A percentile compares a stretch with the other conserved stretches of the same genome.
Evolutionary conservation across 1,140 invertebrate genomes (phyloP).

Genomic region (Antheraea mylitta): DNA sequence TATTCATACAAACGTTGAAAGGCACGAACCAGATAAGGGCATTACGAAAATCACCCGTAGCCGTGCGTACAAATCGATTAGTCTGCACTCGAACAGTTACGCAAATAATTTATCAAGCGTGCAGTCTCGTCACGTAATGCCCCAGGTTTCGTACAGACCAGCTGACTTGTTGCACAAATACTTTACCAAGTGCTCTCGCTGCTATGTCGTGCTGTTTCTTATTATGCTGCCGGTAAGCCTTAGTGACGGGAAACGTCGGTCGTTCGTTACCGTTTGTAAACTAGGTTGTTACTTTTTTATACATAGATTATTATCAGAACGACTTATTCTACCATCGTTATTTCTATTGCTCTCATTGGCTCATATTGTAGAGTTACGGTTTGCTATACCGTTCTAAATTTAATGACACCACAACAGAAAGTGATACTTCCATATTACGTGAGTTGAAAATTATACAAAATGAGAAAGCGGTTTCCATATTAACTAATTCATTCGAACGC

Average conservation of each 20-base stretch:
- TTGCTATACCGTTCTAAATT: neutral
- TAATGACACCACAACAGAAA: slow-evolving; percentile 4
- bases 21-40: slow-evolving; percentile 55
- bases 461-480: slow-evolving; percentile 11
- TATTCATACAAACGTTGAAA: slow-evolving; percentile 32
- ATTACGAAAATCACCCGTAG: slow-evolving; percentile 65
- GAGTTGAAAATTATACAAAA: slow-evolving; percentile 14
- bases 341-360: too few relatives aligned
- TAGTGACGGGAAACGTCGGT: slow-evolving; percentile 15
- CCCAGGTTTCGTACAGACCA: slow-evolving; percentile 44
- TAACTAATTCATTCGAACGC: neutral
- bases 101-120: slow-evolving; percentile 66
- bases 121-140: slow-evolving; percentile 59
- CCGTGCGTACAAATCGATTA: slow-evolving; percentile 69
- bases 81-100: slow-evolving; percentile 56
- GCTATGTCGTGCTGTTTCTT: slow-evolving; percentile 19
- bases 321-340: too few relatives aligned
- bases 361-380: neutral
- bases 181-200: slow-evolving; percentile 34
- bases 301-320: too few relatives aligned
- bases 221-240: slow-evolving; percentile 21
- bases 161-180: slow-evolving; percentile 51
- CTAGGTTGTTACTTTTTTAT: too few relatives aligned
- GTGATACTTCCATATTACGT: slow-evolving; percentile 12
- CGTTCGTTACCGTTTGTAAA: neutral